Percentiles rank a stretch among this genome's conserved stretches.
Conservation (phyloP, 2,888 invertebrate species). For the Trissolcus japonicus region DNA sequence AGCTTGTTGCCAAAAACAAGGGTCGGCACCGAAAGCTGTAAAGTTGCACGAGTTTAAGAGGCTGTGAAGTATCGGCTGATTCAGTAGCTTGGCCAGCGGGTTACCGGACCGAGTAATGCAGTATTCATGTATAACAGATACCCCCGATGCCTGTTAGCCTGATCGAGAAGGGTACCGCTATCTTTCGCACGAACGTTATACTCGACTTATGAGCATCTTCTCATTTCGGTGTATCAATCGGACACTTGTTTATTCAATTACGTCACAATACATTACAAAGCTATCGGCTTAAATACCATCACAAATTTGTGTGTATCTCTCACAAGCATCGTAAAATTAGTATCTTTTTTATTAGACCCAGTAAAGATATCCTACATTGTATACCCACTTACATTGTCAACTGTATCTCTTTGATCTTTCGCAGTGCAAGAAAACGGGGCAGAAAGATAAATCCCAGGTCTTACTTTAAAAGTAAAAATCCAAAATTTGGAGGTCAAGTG, state of each 20-base stretch:
- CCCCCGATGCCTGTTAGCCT: constrained; percentile 56
- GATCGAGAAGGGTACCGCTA: constrained; percentile 65
- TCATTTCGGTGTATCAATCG: constrained; percentile 37
- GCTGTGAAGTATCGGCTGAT: constrained; percentile 64
- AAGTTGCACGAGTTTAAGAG: constrained; percentile 52
- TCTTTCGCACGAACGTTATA: constrained; percentile 56
- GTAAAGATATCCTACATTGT: no score
- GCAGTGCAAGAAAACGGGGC: no score
- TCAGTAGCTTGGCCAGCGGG: constrained; percentile 66
- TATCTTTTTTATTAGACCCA: constrained; percentile 13
- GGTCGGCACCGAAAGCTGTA: constrained; percentile 58
- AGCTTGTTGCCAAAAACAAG: constrained; percentile 61
- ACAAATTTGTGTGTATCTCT: constrained; percentile 3
- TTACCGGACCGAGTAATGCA: constrained; percentile 68
- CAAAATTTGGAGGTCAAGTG: background rate
- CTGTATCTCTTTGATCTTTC: no score
- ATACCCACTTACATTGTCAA: no score
- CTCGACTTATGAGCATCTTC: constrained; percentile 46
- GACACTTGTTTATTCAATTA: constrained; percentile 47
- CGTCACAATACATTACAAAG: constrained; percentile 26
- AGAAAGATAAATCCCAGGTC: background rate
- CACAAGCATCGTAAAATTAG: constrained; percentile 14
- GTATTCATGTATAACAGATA: constrained; percentile 66
- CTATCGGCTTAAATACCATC: constrained; percentile 21
- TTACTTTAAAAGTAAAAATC: background rate